These are phyloP conservation scores for Poecilia picta DNA, from an alignment of 2,797 vertebrate genomes.

Conservation along the genomic window DNA sequence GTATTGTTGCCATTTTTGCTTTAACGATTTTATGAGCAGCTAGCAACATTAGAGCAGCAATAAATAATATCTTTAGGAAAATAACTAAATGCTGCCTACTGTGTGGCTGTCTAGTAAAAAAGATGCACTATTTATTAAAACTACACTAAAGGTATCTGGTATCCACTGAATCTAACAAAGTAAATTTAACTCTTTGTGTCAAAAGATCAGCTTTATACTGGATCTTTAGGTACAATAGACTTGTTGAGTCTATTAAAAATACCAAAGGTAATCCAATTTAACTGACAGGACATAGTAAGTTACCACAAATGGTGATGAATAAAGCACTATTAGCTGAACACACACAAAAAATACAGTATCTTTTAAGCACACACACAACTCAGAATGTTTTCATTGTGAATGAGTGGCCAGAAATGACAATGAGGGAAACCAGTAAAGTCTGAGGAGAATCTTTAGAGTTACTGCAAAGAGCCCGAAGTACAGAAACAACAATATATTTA, in stretches of 20 bases:
- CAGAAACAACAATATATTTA: neutral
- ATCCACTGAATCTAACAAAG: neutral
- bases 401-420: neutral
- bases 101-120: neutral
- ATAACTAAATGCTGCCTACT: neutral
- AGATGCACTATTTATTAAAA: neutral
- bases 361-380: neutral
- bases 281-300: neutral
- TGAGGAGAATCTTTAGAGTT: neutral
- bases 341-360: neutral
- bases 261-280: neutral
- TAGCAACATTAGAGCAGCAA: neutral
- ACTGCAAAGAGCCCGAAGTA: neutral
- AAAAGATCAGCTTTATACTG: neutral
- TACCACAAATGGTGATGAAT: neutral
- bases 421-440: neutral
- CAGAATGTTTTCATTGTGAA: neutral
- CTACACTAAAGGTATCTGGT: neutral
- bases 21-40: neutral
- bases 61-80: neutral
- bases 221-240: neutral
- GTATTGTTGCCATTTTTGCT: neutral
- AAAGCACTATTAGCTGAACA: neutral
- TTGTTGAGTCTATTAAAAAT: neutral
- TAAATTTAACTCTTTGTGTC: neutral